These are phyloP conservation scores for Callithrix jacchus DNA, from an alignment of 2,113 vertebrate genomes.

Conservation along the genomic window DNA sequence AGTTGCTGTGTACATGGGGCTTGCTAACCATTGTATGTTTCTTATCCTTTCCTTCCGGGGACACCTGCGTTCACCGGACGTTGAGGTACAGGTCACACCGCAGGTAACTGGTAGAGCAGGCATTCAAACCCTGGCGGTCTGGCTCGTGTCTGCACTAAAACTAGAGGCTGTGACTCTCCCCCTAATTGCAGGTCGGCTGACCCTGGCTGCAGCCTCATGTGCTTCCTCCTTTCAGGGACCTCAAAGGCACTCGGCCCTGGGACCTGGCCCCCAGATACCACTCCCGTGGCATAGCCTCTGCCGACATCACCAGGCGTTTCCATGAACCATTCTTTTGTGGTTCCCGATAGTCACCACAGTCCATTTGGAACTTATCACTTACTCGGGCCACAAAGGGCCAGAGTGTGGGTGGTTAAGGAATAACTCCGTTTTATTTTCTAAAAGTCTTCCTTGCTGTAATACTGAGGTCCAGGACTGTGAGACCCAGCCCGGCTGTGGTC, in stretches of 20 bases:
- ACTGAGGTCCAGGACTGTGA: too few relatives aligned
- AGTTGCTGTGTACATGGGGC: neutral
- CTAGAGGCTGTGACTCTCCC: too few relatives aligned
- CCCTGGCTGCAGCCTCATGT: rapidly evolving
- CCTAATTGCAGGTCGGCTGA: neutral
- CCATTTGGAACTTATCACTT: neutral
- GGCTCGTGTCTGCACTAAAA: too few relatives aligned
- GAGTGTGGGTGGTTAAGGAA: neutral
- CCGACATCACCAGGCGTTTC: neutral
- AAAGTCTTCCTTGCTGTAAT: neutral
- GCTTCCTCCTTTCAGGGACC: neutral
- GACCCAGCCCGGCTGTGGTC: neutral
- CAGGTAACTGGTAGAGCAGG: neutral
- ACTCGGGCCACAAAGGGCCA: too few relatives aligned
- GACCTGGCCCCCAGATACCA: neutral
- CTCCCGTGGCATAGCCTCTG: neutral
- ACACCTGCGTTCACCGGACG: neutral
- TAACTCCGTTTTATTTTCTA: neutral
- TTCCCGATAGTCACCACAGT: rapidly evolving
- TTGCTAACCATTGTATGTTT: neutral
- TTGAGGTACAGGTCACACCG: neutral
- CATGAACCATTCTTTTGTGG: neutral
- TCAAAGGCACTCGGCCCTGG: neutral
- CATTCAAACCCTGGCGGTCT: neutral
- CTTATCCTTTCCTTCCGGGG: neutral